These are phyloP conservation scores for Ameiurus melas DNA, from an alignment of 2,113 vertebrate genomes.

Conservation along the genomic window DNA sequence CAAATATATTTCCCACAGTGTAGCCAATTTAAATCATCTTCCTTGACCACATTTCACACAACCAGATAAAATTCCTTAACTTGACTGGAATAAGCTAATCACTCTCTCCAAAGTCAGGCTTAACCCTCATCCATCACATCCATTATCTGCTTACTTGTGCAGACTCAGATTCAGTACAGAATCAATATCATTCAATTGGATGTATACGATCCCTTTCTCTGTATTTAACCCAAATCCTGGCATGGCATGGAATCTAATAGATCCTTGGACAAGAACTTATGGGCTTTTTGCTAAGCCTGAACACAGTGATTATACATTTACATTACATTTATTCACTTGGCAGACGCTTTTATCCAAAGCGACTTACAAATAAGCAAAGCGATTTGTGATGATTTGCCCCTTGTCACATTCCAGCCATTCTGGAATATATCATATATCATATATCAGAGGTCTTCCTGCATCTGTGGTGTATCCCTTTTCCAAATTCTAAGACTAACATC, in stretches of 20 bases:
- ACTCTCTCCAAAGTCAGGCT: neutral
- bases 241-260: neutral
- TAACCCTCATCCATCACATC: neutral
- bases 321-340: too few species aligned
- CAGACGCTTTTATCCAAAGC: too few species aligned
- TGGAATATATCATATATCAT: too few species aligned
- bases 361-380: too few species aligned
- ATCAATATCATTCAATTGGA: neutral
- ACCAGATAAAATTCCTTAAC: neutral
- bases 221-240: neutral
- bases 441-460: constrained; percentile 9
- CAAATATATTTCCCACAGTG: neutral
- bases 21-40: neutral
- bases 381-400: too few species aligned
- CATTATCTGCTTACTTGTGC: neutral
- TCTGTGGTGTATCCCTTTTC: neutral
- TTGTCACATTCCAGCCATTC: neutral
- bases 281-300: neutral
- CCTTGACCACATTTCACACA: neutral
- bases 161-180: neutral
- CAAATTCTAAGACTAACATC: neutral
- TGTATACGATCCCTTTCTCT: neutral
- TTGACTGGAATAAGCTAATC: neutral
- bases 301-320: too few species aligned
- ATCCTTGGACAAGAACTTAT: neutral